A percentile compares a stretch with the other conserved stretches of the same genome.
These are phyloP conservation scores for Drosophila stalkeri DNA, from an alignment of 2,888 invertebrate genomes.

Conservation along the genomic window DNA sequence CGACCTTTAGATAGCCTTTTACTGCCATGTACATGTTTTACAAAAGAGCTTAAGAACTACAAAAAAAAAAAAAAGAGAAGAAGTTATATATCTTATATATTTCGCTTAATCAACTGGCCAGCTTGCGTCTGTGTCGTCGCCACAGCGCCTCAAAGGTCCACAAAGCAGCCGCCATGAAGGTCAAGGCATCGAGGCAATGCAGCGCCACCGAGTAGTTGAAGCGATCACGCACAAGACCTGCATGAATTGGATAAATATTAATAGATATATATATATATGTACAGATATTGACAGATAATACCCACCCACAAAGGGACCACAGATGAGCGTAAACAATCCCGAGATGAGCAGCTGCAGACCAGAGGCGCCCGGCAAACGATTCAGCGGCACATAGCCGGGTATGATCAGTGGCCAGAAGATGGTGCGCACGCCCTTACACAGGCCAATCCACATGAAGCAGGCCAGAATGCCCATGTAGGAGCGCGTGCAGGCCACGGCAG, in stretches of 20 bases:
- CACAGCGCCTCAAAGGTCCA: slow-evolving; percentile 87
- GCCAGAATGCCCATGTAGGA: slow-evolving; percentile 86
- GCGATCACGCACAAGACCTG: slow-evolving; percentile 89
- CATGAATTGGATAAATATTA: not conserved
- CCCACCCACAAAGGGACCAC: slow-evolving; percentile 90
- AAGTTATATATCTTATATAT: not conserved
- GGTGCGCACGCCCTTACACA: slow-evolving; percentile 90
- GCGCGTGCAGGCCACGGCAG: slow-evolving; percentile 87
- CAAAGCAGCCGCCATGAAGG: slow-evolving; percentile 88
- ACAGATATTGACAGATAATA: slow-evolving; percentile 2
- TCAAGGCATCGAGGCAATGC: slow-evolving; percentile 89
- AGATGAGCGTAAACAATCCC: slow-evolving; percentile 87
- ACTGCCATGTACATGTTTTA: not conserved
- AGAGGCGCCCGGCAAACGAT: slow-evolving; percentile 89
- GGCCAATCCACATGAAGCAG: slow-evolving; percentile 89
- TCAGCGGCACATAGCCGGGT: slow-evolving; percentile 89
- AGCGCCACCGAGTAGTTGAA: slow-evolving; percentile 88
- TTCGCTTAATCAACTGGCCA: slow-evolving; percentile 27
- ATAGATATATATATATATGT: not conserved
- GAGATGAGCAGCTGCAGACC: slow-evolving; percentile 89
- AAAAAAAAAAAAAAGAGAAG: slow-evolving; percentile 29
- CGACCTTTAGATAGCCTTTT: not conserved
- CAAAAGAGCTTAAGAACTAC: slow-evolving; percentile 15
- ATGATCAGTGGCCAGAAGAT: slow-evolving; percentile 91
- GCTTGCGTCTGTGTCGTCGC: slow-evolving; percentile 62